Conservation (phyloP, 2,888 invertebrate genomes). For the Lypha dubia region DNA sequence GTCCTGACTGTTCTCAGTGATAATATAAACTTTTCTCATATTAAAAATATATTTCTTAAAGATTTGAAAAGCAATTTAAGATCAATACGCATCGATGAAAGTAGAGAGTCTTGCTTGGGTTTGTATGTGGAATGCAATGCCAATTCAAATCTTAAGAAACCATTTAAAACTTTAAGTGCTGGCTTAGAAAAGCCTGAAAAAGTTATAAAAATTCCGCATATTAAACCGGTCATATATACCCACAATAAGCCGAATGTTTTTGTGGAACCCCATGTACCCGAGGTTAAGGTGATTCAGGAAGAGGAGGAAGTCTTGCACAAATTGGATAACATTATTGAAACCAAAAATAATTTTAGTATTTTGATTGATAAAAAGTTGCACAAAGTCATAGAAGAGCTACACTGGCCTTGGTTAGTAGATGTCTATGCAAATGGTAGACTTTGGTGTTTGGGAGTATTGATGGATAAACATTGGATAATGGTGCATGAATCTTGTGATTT, state of each 20-base stretch:
- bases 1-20: constrained; percentile 74
- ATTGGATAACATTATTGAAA: constrained; percentile 77
- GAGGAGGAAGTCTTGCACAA: constrained; percentile 78
- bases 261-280: constrained; percentile 75
- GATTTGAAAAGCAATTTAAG: constrained; percentile 60
- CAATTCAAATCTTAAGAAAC: constrained; percentile 76
- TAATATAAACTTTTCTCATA: constrained; percentile 74
- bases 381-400: constrained; percentile 79
- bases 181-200: constrained; percentile 72
- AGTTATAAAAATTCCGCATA: constrained; percentile 19
- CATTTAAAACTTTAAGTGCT: constrained; percentile 79
- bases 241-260: constrained; percentile 77
- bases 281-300: constrained; percentile 74
- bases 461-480: constrained; percentile 88
- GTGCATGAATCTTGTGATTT: constrained; percentile 85
- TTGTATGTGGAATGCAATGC: constrained; percentile 81
- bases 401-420: constrained; percentile 90
- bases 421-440: constrained; percentile 89
- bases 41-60: constrained; percentile 47
- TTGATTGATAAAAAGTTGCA: constrained; percentile 79
- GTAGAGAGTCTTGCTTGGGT: constrained; percentile 76
- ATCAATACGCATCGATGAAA: constrained; percentile 72
- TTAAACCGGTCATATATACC: constrained; percentile 76
- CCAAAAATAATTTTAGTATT: constrained; percentile 77
- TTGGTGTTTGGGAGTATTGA: constrained; percentile 88